A percentile compares a stretch with the other conserved stretches of the same genome.
These are phyloP conservation scores for Anguilla anguilla DNA, from an alignment of 2,797 vertebrate species.

Conservation along the genomic window DNA sequence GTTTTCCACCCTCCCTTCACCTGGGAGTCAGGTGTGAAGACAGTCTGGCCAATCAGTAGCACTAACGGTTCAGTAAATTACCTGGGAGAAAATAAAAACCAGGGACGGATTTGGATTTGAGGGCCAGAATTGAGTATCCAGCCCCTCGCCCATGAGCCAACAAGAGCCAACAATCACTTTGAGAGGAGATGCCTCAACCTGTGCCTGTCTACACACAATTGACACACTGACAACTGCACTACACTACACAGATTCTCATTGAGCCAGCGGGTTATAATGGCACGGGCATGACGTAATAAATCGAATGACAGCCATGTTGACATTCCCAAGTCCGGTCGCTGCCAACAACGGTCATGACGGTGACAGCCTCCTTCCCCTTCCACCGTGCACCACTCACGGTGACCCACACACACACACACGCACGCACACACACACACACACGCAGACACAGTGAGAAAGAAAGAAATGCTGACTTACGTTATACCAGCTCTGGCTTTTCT, in stretches of 20 bases:
- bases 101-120: no score
- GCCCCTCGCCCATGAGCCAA: no score
- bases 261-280: not conserved
- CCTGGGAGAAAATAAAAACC: no score
- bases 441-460: not conserved
- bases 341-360: not conserved
- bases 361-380: not conserved
- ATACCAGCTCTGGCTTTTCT: constrained; percentile 94
- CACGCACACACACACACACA: not conserved
- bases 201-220: no score
- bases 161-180: no score
- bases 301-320: not conserved
- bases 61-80: no score
- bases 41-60: no score
- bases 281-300: no score
- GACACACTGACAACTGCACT: not conserved
- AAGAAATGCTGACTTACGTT: constrained; percentile 78
- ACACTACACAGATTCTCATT: not conserved
- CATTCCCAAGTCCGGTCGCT: not conserved
- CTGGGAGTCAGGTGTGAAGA: no score
- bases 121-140: no score
- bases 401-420: constrained; percentile 1
- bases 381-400: not conserved
- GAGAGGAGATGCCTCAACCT: no score
- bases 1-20: no score